Evolutionary conservation across 2,113 vertebrate genomes (phyloP).

Genomic region (Ovis aries): ARS-UI_Ramb_v3.0 NC_056071.1:32883001-32883500

Average conservation of each 20-base stretch:
- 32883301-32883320: not conserved
- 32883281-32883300: not conserved
- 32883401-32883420: not conserved
- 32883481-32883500: not conserved
- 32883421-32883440: not conserved
- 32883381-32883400: not conserved
- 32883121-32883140: not conserved
- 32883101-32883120: not conserved
- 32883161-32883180: not conserved
- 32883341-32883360: not conserved
- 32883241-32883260: not conserved
- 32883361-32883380: not conserved
- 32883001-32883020: not conserved
- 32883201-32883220: not conserved
- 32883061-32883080: rapidly evolving
- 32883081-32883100: not conserved
- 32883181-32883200: not conserved
- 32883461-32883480: no score
- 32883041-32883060: not conserved
- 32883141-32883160: not conserved
- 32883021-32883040: not conserved
- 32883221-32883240: not conserved
- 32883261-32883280: not conserved
- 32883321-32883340: not conserved
- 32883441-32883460: not conserved